These are phyloP conservation scores for Linyphia triangularis DNA, from an alignment of 2,888 invertebrate genomes.

Conservation along the genomic window DNA sequence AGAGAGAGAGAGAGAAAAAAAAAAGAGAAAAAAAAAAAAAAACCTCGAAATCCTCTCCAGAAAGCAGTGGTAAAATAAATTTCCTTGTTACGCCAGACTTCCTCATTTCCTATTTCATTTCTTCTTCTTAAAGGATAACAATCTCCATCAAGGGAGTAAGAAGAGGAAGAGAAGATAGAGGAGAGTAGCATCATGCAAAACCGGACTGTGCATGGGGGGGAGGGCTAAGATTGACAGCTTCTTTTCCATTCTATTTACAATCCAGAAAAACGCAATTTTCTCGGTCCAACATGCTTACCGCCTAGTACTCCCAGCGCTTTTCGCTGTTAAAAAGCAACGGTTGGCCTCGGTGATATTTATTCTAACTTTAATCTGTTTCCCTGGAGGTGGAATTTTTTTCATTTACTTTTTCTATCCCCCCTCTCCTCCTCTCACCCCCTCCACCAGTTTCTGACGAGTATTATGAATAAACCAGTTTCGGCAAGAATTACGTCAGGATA, in stretches of 20 bases:
- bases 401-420: constrained; percentile 6
- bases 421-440: not conserved
- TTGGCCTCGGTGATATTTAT: constrained; percentile 64
- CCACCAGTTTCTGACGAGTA: constrained; percentile 50
- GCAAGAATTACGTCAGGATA: constrained; percentile 63
- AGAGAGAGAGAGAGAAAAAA: not conserved
- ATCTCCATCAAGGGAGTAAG: constrained; percentile 70
- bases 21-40: not conserved
- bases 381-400: constrained; percentile 45
- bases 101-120: constrained; percentile 73
- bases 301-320: constrained; percentile 38
- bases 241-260: constrained; percentile 71
- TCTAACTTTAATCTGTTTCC: constrained; percentile 73
- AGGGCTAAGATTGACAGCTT: constrained; percentile 70
- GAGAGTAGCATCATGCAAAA: constrained; percentile 50
- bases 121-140: constrained; percentile 72
- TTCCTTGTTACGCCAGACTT: constrained; percentile 69
- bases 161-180: too few relatives aligned
- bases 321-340: constrained; percentile 70
- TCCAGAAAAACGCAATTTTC: constrained; percentile 73
- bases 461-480: constrained; percentile 72
- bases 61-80: constrained; percentile 67
- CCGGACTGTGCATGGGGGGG: constrained; percentile 6
- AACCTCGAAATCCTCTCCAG: constrained; percentile 20
- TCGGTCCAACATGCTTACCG: constrained; percentile 61